Conservation (phyloP, 2,797 vertebrate genomes). For the Eulemur albifrons region DNA sequence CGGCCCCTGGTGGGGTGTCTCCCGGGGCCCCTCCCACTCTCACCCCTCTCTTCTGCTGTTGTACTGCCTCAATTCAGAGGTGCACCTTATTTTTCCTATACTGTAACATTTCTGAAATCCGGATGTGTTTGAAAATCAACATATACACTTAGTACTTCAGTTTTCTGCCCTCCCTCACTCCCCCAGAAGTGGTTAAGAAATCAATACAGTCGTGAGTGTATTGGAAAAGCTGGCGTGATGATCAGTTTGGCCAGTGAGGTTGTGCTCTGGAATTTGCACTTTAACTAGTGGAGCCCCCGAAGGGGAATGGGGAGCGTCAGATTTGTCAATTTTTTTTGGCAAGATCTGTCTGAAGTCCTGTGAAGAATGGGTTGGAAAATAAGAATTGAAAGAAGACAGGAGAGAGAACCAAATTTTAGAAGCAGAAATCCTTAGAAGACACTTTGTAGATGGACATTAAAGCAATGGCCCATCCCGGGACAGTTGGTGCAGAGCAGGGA, state of each 20-base stretch:
- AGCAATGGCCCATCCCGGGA: neutral
- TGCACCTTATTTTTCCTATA: neutral
- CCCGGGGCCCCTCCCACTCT: fast-evolving
- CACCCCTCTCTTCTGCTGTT: fast-evolving
- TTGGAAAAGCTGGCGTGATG: neutral
- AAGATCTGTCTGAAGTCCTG: neutral
- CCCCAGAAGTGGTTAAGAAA: neutral
- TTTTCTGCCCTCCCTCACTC: neutral
- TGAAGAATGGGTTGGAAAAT: neutral
- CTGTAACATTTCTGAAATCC: neutral
- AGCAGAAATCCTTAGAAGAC: neutral
- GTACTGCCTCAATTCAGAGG: fast-evolving
- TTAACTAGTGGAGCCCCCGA: neutral
- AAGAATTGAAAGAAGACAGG: neutral
- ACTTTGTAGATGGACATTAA: neutral
- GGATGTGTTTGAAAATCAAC: neutral
- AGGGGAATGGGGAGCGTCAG: neutral
- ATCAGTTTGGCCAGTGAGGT: neutral
- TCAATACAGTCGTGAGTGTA: neutral
- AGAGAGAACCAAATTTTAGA: neutral
- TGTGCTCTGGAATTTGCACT: neutral
- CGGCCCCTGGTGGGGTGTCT: neutral
- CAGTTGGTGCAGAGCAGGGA: neutral
- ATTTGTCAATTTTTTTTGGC: neutral
- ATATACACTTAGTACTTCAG: neutral